Conservation (phyloP, 1,140 invertebrate genomes). For the Agraylea sexmaculata region DNA sequence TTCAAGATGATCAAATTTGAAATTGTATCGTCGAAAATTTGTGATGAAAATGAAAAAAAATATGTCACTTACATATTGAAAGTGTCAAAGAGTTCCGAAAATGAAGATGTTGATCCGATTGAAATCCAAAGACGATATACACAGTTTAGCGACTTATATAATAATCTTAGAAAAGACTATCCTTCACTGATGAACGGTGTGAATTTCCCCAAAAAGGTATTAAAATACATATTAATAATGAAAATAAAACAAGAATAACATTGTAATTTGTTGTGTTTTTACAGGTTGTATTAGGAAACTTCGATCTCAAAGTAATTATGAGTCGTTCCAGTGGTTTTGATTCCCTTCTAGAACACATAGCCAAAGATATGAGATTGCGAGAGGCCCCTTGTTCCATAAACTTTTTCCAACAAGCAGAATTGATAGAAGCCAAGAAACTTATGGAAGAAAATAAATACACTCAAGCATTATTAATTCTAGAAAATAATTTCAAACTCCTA, state of each 20-base stretch:
- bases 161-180: constrained; percentile 46
- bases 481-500: constrained; percentile 58
- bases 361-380: constrained; percentile 43
- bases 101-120: constrained; percentile 45
- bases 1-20: constrained; percentile 31
- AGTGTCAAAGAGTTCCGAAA: constrained; percentile 38
- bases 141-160: constrained; percentile 59
- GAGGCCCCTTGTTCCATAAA: constrained; percentile 47
- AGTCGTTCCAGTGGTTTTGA: constrained; percentile 60
- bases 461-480: constrained; percentile 50
- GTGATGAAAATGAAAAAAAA: constrained; percentile 42
- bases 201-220: constrained; percentile 60
- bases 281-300: constrained; percentile 59
- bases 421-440: constrained; percentile 46
- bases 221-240: constrained; percentile 4
- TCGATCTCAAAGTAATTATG: constrained; percentile 57
- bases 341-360: constrained; percentile 48
- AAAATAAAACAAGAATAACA: constrained; percentile 3
- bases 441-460: constrained; percentile 50
- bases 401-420: constrained; percentile 58
- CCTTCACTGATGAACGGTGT: constrained; percentile 44
- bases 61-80: constrained; percentile 51
- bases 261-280: constrained; percentile 18
- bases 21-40: constrained; percentile 32
- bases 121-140: constrained; percentile 62